Evolutionary conservation across 2,113 vertebrate genomes (phyloP).

Genomic region (Corvus hawaiiensis): DNA sequence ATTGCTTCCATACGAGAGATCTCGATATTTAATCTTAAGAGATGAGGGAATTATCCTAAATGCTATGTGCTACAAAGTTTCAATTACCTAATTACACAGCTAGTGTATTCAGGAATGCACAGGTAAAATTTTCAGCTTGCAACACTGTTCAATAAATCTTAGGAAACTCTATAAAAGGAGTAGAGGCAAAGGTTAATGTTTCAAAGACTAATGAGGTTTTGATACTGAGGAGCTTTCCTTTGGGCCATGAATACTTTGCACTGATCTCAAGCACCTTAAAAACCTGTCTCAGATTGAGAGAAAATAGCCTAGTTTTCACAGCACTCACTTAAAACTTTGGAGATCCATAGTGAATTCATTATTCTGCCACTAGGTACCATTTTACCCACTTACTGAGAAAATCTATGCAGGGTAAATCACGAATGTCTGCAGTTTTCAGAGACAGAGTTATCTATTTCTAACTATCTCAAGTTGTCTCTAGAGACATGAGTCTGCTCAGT

Average conservation of each 20-base stretch:
- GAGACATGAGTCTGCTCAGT: not conserved
- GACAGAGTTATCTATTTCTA: not conserved
- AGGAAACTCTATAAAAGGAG: not conserved
- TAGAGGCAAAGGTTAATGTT: not conserved
- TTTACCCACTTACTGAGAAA: not conserved
- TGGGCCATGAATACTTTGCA: not conserved
- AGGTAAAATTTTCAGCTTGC: not conserved
- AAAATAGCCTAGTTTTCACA: not conserved
- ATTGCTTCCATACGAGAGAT: not conserved
- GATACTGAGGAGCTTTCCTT: not conserved
- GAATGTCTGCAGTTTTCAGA: not conserved
- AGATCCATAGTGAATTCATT: not conserved
- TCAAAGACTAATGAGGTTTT: not conserved
- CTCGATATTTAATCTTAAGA: not conserved
- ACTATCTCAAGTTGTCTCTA: not conserved
- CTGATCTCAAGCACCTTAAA: not conserved
- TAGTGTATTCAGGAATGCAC: not conserved
- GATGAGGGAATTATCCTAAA: not conserved
- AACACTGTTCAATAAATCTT: not conserved
- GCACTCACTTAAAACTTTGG: not conserved
- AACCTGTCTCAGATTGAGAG: not conserved
- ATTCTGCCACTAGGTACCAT: not conserved
- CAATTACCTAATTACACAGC: not conserved
- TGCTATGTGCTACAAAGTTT: not conserved
- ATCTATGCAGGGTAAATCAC: not conserved